A percentile compares a stretch with the other conserved stretches of the same genome.
phyloP scores from a whole-genome alignment of 2,797 vertebrate genomes.

The Glyptemys insculpta region DNA sequence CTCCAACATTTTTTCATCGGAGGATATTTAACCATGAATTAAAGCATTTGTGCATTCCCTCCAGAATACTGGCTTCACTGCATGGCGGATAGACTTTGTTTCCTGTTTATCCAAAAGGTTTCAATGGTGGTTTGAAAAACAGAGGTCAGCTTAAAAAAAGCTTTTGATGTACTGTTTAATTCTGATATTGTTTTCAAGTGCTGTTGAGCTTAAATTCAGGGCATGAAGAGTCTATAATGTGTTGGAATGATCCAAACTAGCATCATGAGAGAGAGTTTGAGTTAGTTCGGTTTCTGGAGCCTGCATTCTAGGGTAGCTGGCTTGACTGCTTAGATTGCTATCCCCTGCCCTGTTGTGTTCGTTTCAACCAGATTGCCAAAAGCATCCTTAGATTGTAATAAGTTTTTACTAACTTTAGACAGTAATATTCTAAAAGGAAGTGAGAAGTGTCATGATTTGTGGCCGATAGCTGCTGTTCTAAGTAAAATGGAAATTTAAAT shows the following conservation, averaged over 20 bases:
- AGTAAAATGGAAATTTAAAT: neutral
- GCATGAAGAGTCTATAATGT: neutral
- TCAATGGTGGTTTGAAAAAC: neutral
- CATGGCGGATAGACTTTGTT: neutral
- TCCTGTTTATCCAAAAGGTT: neutral
- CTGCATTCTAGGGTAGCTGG: neutral
- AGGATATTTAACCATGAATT: neutral
- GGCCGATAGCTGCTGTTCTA: neutral
- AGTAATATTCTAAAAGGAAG: neutral
- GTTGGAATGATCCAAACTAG: neutral
- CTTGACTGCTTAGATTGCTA: neutral
- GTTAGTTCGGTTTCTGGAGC: neutral
- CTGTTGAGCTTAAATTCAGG: neutral
- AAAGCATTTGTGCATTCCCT: neutral
- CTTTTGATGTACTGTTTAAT: neutral
- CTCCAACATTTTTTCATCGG: neutral
- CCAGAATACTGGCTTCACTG: neutral
- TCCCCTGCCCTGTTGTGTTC: neutral
- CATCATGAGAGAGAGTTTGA: neutral
- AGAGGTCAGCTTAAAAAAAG: neutral
- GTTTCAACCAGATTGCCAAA: neutral
- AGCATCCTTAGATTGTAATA: neutral
- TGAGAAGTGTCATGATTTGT: neutral
- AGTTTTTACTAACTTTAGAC: neutral
- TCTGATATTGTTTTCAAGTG: neutral